These are phyloP conservation scores for Himalopsyche japonica DNA, from an alignment of 2,888 invertebrate species.

Conservation along the genomic window DNA sequence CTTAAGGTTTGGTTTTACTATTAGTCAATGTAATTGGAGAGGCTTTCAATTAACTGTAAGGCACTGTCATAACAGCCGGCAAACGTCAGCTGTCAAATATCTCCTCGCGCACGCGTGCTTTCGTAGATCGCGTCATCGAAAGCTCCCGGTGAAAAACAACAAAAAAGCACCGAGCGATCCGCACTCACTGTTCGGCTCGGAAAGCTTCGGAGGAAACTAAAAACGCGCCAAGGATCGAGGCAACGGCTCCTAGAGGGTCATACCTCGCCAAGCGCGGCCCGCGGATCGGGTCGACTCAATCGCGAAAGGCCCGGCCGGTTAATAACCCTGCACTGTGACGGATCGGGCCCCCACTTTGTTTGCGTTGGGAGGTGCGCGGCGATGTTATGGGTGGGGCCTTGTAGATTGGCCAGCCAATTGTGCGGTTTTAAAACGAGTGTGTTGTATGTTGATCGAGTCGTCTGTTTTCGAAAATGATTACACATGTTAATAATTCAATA, in stretches of 20 bases:
- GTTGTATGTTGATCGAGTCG: not conserved
- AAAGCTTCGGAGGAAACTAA: constrained; percentile 36
- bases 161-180: constrained; percentile 3
- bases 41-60: not conserved
- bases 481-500: not conserved
- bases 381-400: constrained; percentile 1
- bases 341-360: constrained; percentile 5
- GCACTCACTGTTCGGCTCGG: constrained; percentile 29
- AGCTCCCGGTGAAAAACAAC: not conserved
- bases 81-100: constrained; percentile 9
- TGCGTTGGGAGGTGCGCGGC: not conserved
- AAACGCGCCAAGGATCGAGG: constrained; percentile 19
- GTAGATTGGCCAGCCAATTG: constrained; percentile 6
- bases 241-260: constrained; percentile 7
- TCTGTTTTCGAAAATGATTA: not conserved
- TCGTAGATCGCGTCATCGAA: not conserved
- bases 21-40: not conserved
- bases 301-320: constrained; percentile 5
- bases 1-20: too few relatives aligned
- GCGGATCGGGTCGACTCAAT: not conserved
- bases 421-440: not conserved
- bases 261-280: constrained; percentile 22
- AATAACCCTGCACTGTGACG: not conserved
- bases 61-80: not conserved
- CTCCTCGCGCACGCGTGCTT: constrained; percentile 6